Base-by-base conservation (phyloP, 2,888 invertebrate genomes). In the Blastobasis adustella region DNA sequence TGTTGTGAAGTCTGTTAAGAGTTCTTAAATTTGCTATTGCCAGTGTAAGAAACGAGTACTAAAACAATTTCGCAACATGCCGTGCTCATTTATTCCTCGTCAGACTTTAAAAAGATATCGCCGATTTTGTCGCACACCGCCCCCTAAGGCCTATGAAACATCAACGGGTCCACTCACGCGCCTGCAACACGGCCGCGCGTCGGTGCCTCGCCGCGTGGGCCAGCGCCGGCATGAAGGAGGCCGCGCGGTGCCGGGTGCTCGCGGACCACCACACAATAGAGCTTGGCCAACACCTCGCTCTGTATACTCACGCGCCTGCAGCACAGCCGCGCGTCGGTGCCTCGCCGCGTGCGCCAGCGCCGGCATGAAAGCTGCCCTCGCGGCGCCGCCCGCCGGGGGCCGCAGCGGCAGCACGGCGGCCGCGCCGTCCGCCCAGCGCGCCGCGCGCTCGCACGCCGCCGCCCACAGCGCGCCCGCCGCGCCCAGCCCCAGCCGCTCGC, bases 331-430 rank as follows among this genome's bases (percentile, higher is more conserved):
- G 4, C 82, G 62, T 5, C 81, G 77, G 48, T 81, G 76, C 46
- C 75, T 69, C 1, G 86, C 84, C 8, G 82, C 78, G 63, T 81
- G 76, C n/a, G 84, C 85, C 0, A 85, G 47, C 1, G 84, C 83
- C 1, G 82, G 78, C 67, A 84, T 55, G 10, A 81, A 62, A 0
- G 55, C 52, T 5, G 72, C 65, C n/a, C 74, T 67, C 53, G 60
- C 40, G 55, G 75, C 58, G 58, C 74, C 61, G 41, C 67, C 62
- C 5, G 61, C 51, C 54, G 67, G 59, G 48, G 70, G 62, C 10
- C 53, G 54, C 52, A 58, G 62, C 49, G 62, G 60, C 57, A 84
- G 61, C 61, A 82, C 54, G 6, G 67, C 71, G 5, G 57, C 63
- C 44, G 71, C 68, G 53, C 73, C 76, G 59, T 75, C 75, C 45